phyloP scores from a whole-genome alignment of 2,888 invertebrate genomes.

The Pedicia rivosa region DNA sequence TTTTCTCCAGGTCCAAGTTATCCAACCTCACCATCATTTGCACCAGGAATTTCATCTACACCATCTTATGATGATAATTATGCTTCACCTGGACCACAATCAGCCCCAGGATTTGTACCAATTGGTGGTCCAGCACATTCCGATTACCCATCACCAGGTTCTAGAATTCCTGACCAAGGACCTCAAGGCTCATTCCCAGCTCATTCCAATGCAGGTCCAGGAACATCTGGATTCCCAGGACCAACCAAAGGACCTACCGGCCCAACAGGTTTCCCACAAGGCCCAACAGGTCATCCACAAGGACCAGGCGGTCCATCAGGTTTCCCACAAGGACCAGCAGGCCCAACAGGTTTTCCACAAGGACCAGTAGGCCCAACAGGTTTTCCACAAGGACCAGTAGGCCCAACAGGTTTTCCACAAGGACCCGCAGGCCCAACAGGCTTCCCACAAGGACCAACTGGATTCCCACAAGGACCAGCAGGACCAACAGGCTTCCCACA shows the following conservation, averaged over 20 bases:
- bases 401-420: conserved; percentile 17
- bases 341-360: conserved; percentile 17
- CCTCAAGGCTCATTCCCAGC: conserved; percentile 8
- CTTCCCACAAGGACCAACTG: conserved; percentile 20
- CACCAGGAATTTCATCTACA: conserved; percentile 24
- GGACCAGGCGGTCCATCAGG: conserved; percentile 9
- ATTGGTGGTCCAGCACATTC: conserved; percentile 3
- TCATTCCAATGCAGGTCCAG: no score
- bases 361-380: conserved; percentile 15
- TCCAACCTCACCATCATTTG: conserved; percentile 14
- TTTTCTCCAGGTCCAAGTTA: conserved; percentile 14
- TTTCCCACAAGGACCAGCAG: conserved; percentile 19
- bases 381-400: conserved; percentile 16
- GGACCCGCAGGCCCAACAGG: conserved; percentile 16
- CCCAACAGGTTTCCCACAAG: no score
- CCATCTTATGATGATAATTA: conserved; percentile 12
- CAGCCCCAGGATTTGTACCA: conserved; percentile 4
- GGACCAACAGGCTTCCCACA: conserved; percentile 7
- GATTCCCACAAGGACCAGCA: conserved; percentile 16
- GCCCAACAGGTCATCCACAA: conserved; percentile 8
- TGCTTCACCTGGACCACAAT: conserved; percentile 7
- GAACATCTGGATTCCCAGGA: no score
- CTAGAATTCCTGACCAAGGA: conserved; percentile 8
- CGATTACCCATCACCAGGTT: conserved; percentile 8
- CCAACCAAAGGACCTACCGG: no score